Evolutionary conservation across 2,797 vertebrate genomes (phyloP).

Genomic region (Chelon auratus): DNA sequence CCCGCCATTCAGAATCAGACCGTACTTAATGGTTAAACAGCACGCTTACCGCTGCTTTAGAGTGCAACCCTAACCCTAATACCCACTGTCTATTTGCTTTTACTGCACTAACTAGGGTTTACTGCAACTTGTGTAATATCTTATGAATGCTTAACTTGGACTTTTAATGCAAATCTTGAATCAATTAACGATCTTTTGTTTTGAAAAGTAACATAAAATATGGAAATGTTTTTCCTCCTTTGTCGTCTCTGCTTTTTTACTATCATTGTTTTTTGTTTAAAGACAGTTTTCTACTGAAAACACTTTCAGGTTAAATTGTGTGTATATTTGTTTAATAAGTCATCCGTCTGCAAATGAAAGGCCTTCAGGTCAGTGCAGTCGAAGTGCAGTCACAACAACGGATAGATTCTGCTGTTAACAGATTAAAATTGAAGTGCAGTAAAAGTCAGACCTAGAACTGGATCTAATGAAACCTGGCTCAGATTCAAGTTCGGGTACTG

Average conservation of each 20-base stretch:
- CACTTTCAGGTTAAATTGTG: background rate
- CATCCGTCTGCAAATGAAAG: slow-evolving; percentile 4
- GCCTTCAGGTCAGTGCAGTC: background rate
- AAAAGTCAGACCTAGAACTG: background rate
- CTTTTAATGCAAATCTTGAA: background rate
- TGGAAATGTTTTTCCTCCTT: background rate
- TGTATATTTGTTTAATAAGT: background rate
- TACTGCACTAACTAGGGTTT: too few relatives aligned
- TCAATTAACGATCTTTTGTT: background rate
- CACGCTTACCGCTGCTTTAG: background rate
- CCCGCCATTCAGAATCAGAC: background rate
- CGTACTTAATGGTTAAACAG: too few relatives aligned
- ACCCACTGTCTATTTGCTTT: background rate
- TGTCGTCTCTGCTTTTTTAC: background rate
- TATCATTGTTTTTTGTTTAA: background rate
- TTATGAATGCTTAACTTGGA: background rate
- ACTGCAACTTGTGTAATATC: background rate
- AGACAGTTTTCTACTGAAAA: background rate
- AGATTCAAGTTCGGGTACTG: background rate
- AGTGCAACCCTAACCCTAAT: background rate
- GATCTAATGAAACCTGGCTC: background rate
- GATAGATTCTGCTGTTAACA: background rate
- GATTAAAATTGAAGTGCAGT: background rate
- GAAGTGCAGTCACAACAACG: background rate
- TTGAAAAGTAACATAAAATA: background rate